Evolutionary conservation across 2,888 invertebrate species (phyloP), one percentile per base, ranked within the genome.

Genomic region (Plagiodera versicolora): DNA sequence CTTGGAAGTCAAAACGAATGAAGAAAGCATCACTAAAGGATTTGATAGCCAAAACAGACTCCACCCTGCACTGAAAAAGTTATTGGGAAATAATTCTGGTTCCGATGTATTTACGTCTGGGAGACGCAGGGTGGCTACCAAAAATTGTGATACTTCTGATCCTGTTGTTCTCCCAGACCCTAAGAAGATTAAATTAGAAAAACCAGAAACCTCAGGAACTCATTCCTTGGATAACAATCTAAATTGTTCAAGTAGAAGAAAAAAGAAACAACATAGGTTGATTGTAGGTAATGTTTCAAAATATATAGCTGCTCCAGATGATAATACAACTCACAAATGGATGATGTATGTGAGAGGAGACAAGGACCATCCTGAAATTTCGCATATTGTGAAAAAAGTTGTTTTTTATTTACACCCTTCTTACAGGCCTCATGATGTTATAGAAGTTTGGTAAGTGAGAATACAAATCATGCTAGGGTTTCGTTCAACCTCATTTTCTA

Each of bases 291-390:
- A 95, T 81, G 90, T 94, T 2, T 94, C 94, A 0, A 92, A 91
- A 75, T 94, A 89, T 83, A 87, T 92, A 20, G 87, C 89, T 0
- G 83, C 88, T 0, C 60, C 0, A 86, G 90, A 24, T 28, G 89
- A 89, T 75, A 85, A 85, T 18, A 87, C 90, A 0, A 92, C 91
- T 6, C 93, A 95, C 80, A 93, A 94, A 78, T 95, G 95, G 95
- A 86, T 94, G 81, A 86, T 95, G 58, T 95, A 95, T 82, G 87
- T 95, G 1, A 85, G 92, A 70, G 89, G 89, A 0, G 85, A 87
- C 56, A 82, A 86, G 60, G 85, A 86, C 20, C 80, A 81, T 63
- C 85, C 85, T 19, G 83, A 83, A 67, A 84, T 87, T 63, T 84
- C 87, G 16, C 79, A 83, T 50, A 87, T 90, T 72, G 83, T 94